Conservation (phyloP, 2,113 vertebrate genomes). For the Lampris incognitus region DNA sequence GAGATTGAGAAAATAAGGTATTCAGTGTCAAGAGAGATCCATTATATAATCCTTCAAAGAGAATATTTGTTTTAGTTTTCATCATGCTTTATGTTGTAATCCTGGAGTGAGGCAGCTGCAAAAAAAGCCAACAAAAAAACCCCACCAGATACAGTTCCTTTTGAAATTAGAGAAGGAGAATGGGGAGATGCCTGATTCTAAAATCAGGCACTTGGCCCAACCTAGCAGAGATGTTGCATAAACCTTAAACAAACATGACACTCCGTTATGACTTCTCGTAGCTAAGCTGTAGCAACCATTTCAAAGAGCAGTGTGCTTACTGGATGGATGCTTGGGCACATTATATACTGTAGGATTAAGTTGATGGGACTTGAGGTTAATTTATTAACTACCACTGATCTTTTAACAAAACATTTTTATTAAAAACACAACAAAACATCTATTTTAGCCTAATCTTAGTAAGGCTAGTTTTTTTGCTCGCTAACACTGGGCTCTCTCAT, state of each 20-base stretch:
- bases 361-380: not conserved
- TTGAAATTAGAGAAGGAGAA: conserved; percentile 11
- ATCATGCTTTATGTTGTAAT: conserved; percentile 35
- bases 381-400: not conserved
- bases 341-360: not conserved
- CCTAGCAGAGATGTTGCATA: conserved; percentile 16
- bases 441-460: not conserved
- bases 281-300: not conserved
- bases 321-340: not conserved
- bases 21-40: not conserved
- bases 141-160: not conserved
- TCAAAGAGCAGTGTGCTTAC: not conserved
- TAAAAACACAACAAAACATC: not conserved
- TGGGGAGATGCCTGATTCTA: conserved; percentile 51
- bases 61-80: not conserved
- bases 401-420: not conserved
- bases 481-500: conserved; percentile 12
- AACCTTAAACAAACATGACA: conserved; percentile 30
- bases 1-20: no score
- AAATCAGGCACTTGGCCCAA: conserved; percentile 46
- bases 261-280: not conserved
- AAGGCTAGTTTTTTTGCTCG: not conserved
- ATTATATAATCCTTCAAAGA: not conserved
- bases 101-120: conserved; percentile 14
- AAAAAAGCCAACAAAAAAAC: conserved; percentile 23